Base-by-base conservation (phyloP, 2,888 invertebrate species). In the Coleophora flavipennella region DNA sequence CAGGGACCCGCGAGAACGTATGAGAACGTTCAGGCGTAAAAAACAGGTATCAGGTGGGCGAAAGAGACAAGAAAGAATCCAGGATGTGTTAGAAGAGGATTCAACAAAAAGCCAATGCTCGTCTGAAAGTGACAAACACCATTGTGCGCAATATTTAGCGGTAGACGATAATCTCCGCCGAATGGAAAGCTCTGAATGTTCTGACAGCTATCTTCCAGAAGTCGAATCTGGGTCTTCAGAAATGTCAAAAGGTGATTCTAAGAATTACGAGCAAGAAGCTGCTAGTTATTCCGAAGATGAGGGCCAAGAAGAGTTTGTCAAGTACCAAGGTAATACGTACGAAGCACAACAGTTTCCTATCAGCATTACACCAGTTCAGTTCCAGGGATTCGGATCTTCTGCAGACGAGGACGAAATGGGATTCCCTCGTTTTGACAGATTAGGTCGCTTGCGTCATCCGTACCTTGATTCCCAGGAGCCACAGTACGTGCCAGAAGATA, bases 151-250 rank as follows among this genome's bases (percentile, higher is more conserved):
- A 50, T 79, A 73, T 49, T 65, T 84, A 35, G 62, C 57, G 0
- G 81, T 80, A 2, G 80, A 83, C 43, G 83, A 78, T 62, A 80
- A 55, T 45, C 62, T 56, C 55, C 86, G 88, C 42, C 85, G 88
- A 35, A 80, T 85, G 61, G 89, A 89, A 53, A 89, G 89, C 51
- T 89, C 89, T 0, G 89, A 89, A 59, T 89, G 89, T 53, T 89
- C 89, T 0, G 91, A 91, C 59, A 91, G 91, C 39, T 91, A 91
- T 61, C 74, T 89, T 44, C 91, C 91, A 2, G 89, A 88, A 67
- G 84, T 88, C 31, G 88, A 88, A 54, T 88, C 88, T 1, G 86
- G 87, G 25, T 88, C 88, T 31, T 89, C 88, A 0, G 89, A 88
- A 67, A 72, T 87, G 50, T 87, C 88, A 1, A 87, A 87, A 53